These are phyloP conservation scores for Brienomyrus longianalis DNA, from an alignment of 2,113 vertebrate species.

Conservation along the genomic window DNA sequence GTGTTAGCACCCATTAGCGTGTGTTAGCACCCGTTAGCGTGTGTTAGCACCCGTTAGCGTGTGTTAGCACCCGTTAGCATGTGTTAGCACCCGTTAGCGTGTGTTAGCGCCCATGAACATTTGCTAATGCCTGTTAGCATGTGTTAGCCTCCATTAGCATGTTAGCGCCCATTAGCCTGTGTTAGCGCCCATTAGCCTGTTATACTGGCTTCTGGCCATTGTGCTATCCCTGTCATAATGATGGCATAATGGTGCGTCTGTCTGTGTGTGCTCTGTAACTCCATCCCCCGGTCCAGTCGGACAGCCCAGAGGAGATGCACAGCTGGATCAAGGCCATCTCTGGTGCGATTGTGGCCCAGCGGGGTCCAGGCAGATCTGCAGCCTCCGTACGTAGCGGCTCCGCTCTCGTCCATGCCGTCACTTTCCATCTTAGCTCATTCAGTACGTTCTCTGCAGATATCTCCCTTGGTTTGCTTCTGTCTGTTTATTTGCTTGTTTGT, in stretches of 20 bases:
- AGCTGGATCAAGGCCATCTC: slow-evolving; percentile 95
- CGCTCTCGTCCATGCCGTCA: background rate
- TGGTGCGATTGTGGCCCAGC: slow-evolving; percentile 89
- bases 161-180: background rate
- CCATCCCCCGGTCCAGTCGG: slow-evolving; percentile 59
- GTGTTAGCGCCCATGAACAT: background rate
- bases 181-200: background rate
- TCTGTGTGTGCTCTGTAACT: background rate
- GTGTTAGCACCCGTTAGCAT: background rate
- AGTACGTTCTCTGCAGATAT: background rate
- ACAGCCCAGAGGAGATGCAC: slow-evolving; percentile 97
- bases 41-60: background rate
- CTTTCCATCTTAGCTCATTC: background rate
- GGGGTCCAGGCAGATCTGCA: slow-evolving; percentile 80
- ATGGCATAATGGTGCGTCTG: background rate
- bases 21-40: background rate
- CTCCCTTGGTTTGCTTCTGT: background rate
- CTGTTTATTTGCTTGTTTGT: background rate
- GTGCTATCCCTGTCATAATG: background rate
- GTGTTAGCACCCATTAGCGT: background rate
- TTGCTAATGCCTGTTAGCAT: too few species aligned
- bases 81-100: background rate
- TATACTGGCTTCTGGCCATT: background rate
- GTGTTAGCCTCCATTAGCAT: background rate
- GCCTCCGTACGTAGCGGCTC: slow-evolving; percentile 69